Base-by-base conservation (phyloP, 1,140 invertebrate genomes). In the Drosophila biarmipes region DNA sequence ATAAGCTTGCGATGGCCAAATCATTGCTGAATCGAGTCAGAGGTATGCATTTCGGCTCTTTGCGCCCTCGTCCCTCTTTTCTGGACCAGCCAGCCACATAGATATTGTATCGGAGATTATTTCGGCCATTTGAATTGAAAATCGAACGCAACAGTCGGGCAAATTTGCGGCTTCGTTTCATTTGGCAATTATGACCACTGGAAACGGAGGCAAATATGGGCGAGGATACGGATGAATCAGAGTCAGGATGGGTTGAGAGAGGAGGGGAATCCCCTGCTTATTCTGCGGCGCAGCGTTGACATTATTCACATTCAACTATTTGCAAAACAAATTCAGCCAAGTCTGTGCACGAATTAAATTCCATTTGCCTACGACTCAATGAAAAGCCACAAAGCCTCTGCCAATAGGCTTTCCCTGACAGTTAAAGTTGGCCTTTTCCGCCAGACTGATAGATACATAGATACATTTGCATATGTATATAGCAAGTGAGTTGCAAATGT, bases 361-460 rank as follows among this genome's bases (percentile, higher is more conserved):
- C 75, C 64, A 89, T 86, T 86, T 86, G 82, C 79, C 76, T 78
- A 79, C 66, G 78, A 86, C 79, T 79, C 71, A 82, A 82, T 87
- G 78, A 72, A 82, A 87, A 86, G 82, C 84, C 82, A 75, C 82
- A 86, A 86, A 86, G 82, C 82, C 71, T 58, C 58, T 85, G 73
- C 66, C 80, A 73, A 76, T 85, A 61, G 77, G 72, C 73, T 85
- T 81, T 86, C 38, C 49, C 68, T 64, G 61, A 72, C 63, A 76
- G 53, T 61, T 53, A 40, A 55, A 19, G 64, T 42, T 42, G 53
- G 40, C 14, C 40, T 45, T 56, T 56, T 31, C 54, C 57, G 56
- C 14, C 29, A 21, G 42, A 2, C 42, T 21, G 19, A 45, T 12
- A 29, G 21, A 27, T 12, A 46, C 1, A 29, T 6, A 29, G 1